Base-by-base conservation (phyloP, 2,113 vertebrate genomes). In the Mormyrus lacerda region DNA sequence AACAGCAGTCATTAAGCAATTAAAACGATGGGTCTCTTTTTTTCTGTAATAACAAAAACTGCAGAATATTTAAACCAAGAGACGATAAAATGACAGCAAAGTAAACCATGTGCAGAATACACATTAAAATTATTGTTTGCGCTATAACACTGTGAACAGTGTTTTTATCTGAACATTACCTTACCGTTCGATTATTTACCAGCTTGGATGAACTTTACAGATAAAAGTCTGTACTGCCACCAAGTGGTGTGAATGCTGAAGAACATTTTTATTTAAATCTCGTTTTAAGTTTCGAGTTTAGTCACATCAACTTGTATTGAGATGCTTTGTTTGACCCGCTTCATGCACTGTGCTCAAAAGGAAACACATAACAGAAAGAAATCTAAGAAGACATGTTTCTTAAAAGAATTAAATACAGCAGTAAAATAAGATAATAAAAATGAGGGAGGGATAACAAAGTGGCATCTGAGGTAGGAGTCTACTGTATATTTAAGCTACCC, bases 161-260 rank as follows among this genome's bases (percentile, higher is more conserved):
- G 13, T 79, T 39, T 79, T 42, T 39, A 42, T 79, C 42, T 79
- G 35, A 39, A 42, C 35, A 42, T 42, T 17, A 73, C 31, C n/a
- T 35, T 73, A 11, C 35, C 19, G 73, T 19, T 76, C 1, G 5
- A 35, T 3, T 39, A 15, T 35, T 76, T 79, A 79, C 11, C 35
- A 79, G 69, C 35, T 79, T 17, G 31, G 17, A 79, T 17, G 35
- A 42, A 79, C 31, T 79, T 31, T 27, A 42, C 31, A 79, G 73
- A 79, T 79, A n/a, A 79, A 91, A 58, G 91, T 8, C 17, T 61
- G 85, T 61, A 93, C 89, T 89, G 92, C 91, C 94, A 89, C 90
- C 94, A 9, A 92, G 94, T 95, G 95, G 93, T 87, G 27, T 8
- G 13, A 76, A 17, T 42, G 5, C 92, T 90, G 73, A 79, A 79